Evolutionary conservation across 2,888 invertebrate genomes (phyloP).

Genomic region (Protonemura montana): DNA sequence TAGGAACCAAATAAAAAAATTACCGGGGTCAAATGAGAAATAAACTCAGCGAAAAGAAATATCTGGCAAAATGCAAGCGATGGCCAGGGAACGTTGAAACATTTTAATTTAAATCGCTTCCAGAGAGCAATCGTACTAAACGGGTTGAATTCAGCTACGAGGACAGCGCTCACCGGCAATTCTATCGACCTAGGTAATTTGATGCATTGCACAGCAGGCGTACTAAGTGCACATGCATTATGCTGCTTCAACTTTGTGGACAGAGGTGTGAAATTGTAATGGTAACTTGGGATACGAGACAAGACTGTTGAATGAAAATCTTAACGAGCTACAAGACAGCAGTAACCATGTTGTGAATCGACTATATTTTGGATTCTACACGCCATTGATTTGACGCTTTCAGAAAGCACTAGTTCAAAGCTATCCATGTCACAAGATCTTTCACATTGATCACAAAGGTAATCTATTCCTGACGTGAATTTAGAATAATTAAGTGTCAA

Average conservation of each 20-base stretch:
- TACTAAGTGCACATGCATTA: background rate
- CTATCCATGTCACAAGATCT: background rate
- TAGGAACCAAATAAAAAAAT: background rate
- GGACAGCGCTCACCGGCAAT: background rate
- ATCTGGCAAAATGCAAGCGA: background rate
- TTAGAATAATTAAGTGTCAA: background rate
- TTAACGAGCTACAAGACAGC: background rate
- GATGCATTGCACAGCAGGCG: background rate
- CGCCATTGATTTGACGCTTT: background rate
- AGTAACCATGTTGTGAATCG: background rate
- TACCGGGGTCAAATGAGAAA: background rate
- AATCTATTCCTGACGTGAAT: background rate
- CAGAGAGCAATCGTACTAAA: background rate
- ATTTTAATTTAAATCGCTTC: background rate
- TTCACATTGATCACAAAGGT: background rate
- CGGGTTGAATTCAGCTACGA: background rate
- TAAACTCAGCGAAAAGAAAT: background rate
- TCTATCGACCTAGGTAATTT: background rate
- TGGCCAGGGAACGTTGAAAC: background rate
- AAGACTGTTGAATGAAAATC: background rate
- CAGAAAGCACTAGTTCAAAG: background rate
- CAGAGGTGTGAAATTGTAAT: background rate
- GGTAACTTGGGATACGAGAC: background rate
- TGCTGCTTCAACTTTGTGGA: background rate
- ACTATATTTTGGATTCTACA: background rate